phyloP scores from a whole-genome alignment of 2,888 invertebrate genomes.

The Eumacrocentrus americanus region DNA sequence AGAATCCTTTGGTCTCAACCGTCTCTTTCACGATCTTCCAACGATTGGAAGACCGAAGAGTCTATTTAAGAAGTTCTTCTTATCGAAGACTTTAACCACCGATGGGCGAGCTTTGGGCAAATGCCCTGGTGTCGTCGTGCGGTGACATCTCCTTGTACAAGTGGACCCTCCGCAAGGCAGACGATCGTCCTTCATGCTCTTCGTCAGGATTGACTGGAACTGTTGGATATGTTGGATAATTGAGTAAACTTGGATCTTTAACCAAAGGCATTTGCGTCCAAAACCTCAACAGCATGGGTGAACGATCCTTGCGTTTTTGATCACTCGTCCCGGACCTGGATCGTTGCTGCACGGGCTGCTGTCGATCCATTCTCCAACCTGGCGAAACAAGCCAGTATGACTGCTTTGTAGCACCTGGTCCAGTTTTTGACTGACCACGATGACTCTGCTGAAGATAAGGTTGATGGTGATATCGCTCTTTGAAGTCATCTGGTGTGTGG shows the following conservation, averaged over 20 bases:
- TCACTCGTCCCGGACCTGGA: slow-evolving; percentile 21
- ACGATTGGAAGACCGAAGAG: slow-evolving; percentile 26
- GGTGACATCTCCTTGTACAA: slow-evolving; percentile 38
- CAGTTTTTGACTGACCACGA: not conserved
- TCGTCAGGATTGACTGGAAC: not conserved
- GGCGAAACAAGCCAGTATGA: slow-evolving; percentile 41
- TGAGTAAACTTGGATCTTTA: slow-evolving; percentile 44
- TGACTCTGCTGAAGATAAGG: slow-evolving; percentile 32
- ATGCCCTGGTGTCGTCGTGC: slow-evolving; percentile 37
- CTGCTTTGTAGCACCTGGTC: slow-evolving; percentile 34
- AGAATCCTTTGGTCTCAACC: slow-evolving; percentile 34
- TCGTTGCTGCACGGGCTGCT: slow-evolving; percentile 15
- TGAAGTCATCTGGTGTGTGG: slow-evolving; percentile 46
- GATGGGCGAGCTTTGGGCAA: slow-evolving; percentile 32
- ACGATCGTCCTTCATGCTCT: not conserved
- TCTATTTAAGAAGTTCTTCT: slow-evolving; percentile 24
- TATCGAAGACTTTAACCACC: slow-evolving; percentile 31
- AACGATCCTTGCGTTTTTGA: slow-evolving; percentile 41
- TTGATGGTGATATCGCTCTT: slow-evolving; percentile 40
- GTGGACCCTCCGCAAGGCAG: slow-evolving; percentile 28
- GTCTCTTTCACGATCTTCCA: slow-evolving; percentile 23
- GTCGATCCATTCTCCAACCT: slow-evolving; percentile 41
- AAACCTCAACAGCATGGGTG: slow-evolving; percentile 45
- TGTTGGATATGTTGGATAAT: slow-evolving; percentile 1
- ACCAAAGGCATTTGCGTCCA: slow-evolving; percentile 52